Evolutionary conservation across 2,113 vertebrate species (phyloP), one percentile per base, ranked within the genome.

Genomic region (Etheostoma spectabile): DNA sequence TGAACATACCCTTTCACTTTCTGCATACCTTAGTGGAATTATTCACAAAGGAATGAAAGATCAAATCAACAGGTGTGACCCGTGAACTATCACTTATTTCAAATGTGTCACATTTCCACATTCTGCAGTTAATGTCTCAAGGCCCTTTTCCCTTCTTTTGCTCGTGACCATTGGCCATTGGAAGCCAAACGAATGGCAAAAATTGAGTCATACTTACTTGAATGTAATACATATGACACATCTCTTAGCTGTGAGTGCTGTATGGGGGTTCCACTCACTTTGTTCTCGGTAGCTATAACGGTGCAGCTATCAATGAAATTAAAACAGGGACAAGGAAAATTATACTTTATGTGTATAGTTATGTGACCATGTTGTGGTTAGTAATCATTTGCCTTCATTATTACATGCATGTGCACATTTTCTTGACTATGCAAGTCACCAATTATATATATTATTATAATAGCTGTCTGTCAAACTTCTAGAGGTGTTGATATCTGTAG

Each of bases 141-240:
- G 7, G 61, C 51, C 52, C 65, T 30, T 10, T 8, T 61, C 18
- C 15, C 10, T 45, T 46, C 7, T 83, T 33, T 30, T 33, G 46
- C 56, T 73, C 14, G 22, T 55, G 67, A 60, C 42, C 53, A 45
- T 27, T 62, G 24, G 14, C 21, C 27, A 19, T 24, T 10, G 22
- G 33, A 75, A 18, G 42, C 45, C 52, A 61, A 52, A 38, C 65
- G 67, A 52, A 77, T 84, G 77, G 81, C 63, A 51, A 6, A 30
- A 46, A 53, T 21, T 30, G 45, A 70, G 68, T 80, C 81, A 70
- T 22, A 74, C 45, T 15, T 46, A 33, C n/a, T 48, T 64, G 59
- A 81, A 65, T 69, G 53, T 51, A 69, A 80, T 52, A 62, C 61
- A 76, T 52, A 48, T 80, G 81, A 77, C 65, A 75, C 30, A 78